phyloP scores from a whole-genome alignment of 1,140 invertebrate genomes.

The Uloborus diversus region DNA sequence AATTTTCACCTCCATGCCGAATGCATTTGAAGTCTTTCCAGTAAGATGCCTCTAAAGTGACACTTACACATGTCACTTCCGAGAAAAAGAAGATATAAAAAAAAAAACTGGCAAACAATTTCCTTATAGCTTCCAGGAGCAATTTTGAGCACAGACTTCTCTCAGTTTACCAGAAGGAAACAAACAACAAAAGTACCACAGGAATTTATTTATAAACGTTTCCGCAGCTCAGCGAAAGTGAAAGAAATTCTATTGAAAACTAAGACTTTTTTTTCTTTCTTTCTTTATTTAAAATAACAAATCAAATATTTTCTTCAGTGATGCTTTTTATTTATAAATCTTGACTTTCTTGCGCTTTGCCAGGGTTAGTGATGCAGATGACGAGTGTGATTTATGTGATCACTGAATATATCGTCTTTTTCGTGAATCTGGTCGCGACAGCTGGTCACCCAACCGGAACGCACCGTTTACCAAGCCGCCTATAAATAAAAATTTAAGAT shows the following conservation, averaged over 20 bases:
- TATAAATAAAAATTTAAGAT: too few species aligned
- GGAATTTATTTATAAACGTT: slow-evolving; percentile 17
- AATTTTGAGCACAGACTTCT: background rate
- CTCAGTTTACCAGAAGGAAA: background rate
- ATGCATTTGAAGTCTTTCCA: background rate
- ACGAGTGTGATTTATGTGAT: slow-evolving; percentile 14
- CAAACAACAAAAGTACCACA: background rate
- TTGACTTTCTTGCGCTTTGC: slow-evolving; percentile 2
- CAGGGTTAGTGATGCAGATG: slow-evolving; percentile 18
- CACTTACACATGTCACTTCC: background rate
- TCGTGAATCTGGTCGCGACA: too few species aligned
- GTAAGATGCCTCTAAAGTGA: background rate
- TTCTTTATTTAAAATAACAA: background rate
- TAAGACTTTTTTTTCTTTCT: background rate
- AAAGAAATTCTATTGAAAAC: background rate
- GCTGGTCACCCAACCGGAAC: too few species aligned
- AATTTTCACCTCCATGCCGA: background rate
- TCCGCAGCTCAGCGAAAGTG: background rate
- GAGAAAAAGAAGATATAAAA: background rate
- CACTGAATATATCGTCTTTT: too few species aligned
- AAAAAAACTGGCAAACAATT: background rate
- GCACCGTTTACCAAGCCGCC: too few species aligned
- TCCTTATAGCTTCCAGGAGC: slow-evolving; percentile 12
- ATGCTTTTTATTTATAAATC: slow-evolving; percentile 8
- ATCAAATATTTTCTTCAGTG: background rate